Percentiles rank a stretch among this genome's conserved stretches.
Conservation (phyloP, 2,797 vertebrate species). For the Helarctos malayanus region DNA sequence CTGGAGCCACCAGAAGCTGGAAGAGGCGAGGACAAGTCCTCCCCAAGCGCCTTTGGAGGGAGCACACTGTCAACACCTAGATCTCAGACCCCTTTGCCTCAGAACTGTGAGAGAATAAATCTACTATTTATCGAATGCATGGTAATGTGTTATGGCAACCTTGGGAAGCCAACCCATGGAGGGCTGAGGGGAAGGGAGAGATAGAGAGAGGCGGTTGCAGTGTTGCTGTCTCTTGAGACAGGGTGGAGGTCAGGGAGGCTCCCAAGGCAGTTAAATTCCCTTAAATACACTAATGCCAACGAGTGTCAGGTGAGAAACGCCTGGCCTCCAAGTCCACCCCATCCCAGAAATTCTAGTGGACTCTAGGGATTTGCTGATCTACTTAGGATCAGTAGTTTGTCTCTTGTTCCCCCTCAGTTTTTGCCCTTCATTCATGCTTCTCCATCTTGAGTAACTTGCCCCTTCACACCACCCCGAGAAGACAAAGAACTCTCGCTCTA, state of each 20-base stretch:
- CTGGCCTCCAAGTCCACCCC: neutral
- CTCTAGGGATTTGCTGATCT: too few relatives aligned
- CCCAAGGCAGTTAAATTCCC: neutral
- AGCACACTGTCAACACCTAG: rapidly evolving
- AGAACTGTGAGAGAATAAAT: neutral
- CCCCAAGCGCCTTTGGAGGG: neutral
- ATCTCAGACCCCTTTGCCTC: neutral
- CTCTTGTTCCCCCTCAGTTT: neutral
- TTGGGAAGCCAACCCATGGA: rapidly evolving
- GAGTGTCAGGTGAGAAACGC: neutral
- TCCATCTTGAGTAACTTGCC: neutral
- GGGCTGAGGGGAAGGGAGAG: neutral
- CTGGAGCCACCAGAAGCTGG: neutral
- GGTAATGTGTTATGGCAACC: neutral
- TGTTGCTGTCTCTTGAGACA: neutral
- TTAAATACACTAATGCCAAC: neutral
- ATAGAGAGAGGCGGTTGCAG: neutral
- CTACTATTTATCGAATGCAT: neutral
- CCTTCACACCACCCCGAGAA: neutral
- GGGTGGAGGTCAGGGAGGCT: neutral
- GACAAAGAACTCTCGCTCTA: neutral
- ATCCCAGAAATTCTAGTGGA: neutral
- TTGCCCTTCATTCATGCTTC: neutral
- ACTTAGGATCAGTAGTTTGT: neutral
- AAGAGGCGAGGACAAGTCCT: neutral